Evolutionary conservation across 2,113 vertebrate species (phyloP), one percentile per base, ranked within the genome.

Genomic region (Coptodon rendalli): DNA sequence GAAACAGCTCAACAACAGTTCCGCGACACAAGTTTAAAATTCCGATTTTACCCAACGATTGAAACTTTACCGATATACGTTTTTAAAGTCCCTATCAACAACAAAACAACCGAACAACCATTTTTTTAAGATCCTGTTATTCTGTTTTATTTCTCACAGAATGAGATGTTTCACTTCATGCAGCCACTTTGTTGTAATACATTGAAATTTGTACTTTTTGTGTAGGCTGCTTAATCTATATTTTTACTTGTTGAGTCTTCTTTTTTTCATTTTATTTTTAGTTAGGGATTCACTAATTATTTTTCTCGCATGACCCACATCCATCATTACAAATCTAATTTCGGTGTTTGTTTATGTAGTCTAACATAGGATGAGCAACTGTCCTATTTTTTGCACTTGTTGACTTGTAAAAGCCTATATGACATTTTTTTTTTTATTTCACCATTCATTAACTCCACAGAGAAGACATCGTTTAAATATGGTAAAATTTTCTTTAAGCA

Each of bases 21-120:
- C 93, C 87, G 52, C 34, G 14, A 48, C 14, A 5, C 40, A 45
- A 45, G 12, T 48, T 17, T 48, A 29, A 17, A 17, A 11, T 73
- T 17, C 13, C 14, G 22, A 45, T 27, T 45, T 73, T 3, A 36
- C 19, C n/a, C 12, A 71, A 43, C 11, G 12, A 68, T 22, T 1
- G 11, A 63, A 61, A 61, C 11, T 13, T 68, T 38, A 22, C 3
- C n/a, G 11, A 68, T 22, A 38, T 22, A 66, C 6, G 16, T 61
- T 61, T 61, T 61, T 0, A 61, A n/a, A 7, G 10, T 38, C 19
- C 17, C 9, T 22, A 38, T 13, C 0, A 38, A 38, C 10, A 13
- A 66, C 34, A 13, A 66, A 66, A 22, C 17, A 66, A 66, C 38
- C 17, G 4, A 22, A n/a, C 34, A 38, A 63, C 16, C 29, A 0